These are phyloP conservation scores for Coranthus polyacanthus DNA, from an alignment of 2,797 vertebrate genomes.

Conservation along the genomic window DNA sequence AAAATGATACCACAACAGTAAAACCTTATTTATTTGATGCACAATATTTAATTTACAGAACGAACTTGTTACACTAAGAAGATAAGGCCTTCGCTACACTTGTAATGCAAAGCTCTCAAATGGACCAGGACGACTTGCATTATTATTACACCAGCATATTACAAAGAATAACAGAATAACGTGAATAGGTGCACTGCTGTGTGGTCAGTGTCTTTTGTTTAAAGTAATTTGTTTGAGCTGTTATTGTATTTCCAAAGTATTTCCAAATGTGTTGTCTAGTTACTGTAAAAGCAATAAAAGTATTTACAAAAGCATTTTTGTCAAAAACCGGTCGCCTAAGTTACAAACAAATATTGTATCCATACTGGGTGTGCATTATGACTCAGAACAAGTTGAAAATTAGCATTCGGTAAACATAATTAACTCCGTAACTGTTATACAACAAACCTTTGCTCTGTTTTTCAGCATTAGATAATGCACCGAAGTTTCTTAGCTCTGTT, in stretches of 20 bases:
- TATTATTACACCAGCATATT: neutral
- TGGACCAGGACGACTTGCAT: no score
- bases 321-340: neutral
- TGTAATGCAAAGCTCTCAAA: neutral
- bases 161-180: constrained; percentile 1
- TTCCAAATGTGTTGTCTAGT: constrained; percentile 1
- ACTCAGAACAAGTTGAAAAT: constrained; percentile 29
- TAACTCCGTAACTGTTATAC: constrained; percentile 5
- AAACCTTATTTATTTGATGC: constrained; percentile 15
- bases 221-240: neutral
- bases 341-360: constrained; percentile 10
- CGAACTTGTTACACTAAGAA: no score
- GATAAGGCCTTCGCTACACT: neutral
- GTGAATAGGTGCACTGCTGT: neutral
- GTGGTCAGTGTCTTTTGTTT: neutral
- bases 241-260: constrained; percentile 11
- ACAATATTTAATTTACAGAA: constrained; percentile 6
- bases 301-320: neutral
- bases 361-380: constrained; percentile 11
- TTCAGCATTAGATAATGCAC: no score
- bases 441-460: constrained; percentile 8
- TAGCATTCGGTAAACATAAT: constrained; percentile 9
- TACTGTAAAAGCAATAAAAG: constrained; percentile 3
- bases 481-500: no score
- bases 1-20: neutral